Evolutionary conservation across 2,113 vertebrate genomes (phyloP).

Genomic region (Nerophis ophidion): DNA sequence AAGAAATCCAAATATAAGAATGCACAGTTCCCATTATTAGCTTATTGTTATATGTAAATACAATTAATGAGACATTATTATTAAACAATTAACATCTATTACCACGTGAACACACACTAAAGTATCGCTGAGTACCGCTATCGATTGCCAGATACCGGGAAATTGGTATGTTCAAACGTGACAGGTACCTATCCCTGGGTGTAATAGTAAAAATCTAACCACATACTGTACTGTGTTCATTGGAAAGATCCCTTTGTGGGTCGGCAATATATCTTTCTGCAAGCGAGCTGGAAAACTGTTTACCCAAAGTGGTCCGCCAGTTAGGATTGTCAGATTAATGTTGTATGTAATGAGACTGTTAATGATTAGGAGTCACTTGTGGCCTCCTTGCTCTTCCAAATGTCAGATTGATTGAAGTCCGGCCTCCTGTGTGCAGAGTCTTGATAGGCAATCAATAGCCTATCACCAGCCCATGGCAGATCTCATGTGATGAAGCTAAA

Average conservation of each 20-base stretch:
- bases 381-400: slow-evolving; percentile 44
- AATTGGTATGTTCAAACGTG: too few relatives aligned
- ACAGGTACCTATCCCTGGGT: too few relatives aligned
- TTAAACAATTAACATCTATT: too few relatives aligned
- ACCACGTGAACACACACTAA: too few relatives aligned
- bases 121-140: too few relatives aligned
- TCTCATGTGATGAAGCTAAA: slow-evolving; percentile 44
- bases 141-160: too few relatives aligned
- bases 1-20: too few relatives aligned
- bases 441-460: slow-evolving; percentile 59
- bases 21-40: too few relatives aligned
- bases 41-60: too few relatives aligned
- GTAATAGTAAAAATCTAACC: not conserved
- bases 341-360: slow-evolving; percentile 54
- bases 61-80: too few relatives aligned
- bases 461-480: slow-evolving; percentile 38
- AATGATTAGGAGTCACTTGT: slow-evolving; percentile 49
- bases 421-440: slow-evolving; percentile 34
- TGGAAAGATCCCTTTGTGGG: slow-evolving; percentile 5
- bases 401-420: slow-evolving; percentile 55
- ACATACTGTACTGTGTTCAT: not conserved
- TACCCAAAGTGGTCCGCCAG: slow-evolving; percentile 31
- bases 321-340: slow-evolving; percentile 53
- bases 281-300: slow-evolving; percentile 29
- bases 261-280: slow-evolving; percentile 17